phyloP scores from a whole-genome alignment of 2,888 invertebrate genomes.

The Acleris literana region DNA sequence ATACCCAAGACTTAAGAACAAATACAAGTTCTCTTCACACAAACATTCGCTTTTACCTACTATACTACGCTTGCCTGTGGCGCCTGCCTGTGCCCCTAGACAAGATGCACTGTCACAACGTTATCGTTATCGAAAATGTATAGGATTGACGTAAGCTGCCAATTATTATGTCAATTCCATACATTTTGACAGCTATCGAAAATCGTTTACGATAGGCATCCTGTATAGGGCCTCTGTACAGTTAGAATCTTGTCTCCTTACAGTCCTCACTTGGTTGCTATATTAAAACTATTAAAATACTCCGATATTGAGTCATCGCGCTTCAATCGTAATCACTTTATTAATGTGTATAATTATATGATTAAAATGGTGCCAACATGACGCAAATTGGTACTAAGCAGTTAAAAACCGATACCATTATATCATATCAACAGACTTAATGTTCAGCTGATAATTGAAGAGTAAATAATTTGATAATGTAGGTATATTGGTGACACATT shows the following conservation, averaged over 20 bases:
- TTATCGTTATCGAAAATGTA: too few species aligned
- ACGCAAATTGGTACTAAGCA: conserved; percentile 4
- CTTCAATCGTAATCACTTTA: conserved; percentile 1
- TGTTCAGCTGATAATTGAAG: neutral
- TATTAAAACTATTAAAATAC: neutral
- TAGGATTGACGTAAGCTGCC: too few species aligned
- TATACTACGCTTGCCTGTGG: too few species aligned
- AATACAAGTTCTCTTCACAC: too few species aligned
- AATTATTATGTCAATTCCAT: too few species aligned
- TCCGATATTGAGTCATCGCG: neutral
- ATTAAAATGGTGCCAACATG: conserved; percentile 11
- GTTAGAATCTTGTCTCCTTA: neutral
- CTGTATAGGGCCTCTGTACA: neutral
- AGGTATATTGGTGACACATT: too few species aligned
- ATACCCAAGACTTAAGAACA: too few species aligned
- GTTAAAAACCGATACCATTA: conserved; percentile 8
- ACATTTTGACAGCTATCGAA: too few species aligned
- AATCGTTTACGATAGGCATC: too few species aligned
- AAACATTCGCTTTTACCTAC: too few species aligned
- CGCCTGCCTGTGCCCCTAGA: too few species aligned
- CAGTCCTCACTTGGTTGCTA: neutral
- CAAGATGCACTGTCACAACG: too few species aligned
- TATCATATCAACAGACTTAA: neutral
- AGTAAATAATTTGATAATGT: neutral
- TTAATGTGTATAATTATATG: neutral